Evolutionary conservation across 2,797 vertebrate species (phyloP), one percentile per base, ranked within the genome.

Genomic region (Hyperoplus lanceolatus): DNA sequence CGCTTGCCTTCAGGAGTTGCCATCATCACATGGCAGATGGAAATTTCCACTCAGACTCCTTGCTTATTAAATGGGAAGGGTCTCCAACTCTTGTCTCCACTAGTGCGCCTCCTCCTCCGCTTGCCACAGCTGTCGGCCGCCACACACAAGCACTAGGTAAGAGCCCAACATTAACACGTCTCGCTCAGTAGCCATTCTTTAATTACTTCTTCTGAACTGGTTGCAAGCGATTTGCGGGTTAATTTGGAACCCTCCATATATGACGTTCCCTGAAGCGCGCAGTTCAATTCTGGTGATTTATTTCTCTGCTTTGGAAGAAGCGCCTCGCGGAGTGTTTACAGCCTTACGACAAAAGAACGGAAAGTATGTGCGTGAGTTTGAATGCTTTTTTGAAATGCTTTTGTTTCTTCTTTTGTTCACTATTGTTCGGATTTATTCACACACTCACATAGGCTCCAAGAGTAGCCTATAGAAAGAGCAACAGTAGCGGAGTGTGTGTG

Each of bases 1-100:
- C 90, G 93, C 94, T 87, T 69, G 67, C 72, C 21, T 21, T 21
- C 21, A 21, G 72, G 84, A 91, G 81, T 70, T 89, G 87, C 86
- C 90, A 89, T 93, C 94, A 93, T 95, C 94, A 93, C 95, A 95
- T 94, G 94, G 93, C 92, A 94, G 66, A 92, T 94, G 93, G 96
- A 96, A 96, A 96, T 96, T 96, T 96, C 96, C 96, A 96, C 92
- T 93, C 85, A 66, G 87, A 64, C 77, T 82, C 68, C 64, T 83
- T 76, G 87, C 86, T 90, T 79, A 93, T 94, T 93, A 95, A 95
- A 94, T 94, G 92, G 92, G 92, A 92, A 91, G 93, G 92, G 89
- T 90, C 89, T 89, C 51, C 70, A 56, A 77, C 69, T 67, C 80
- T 38, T 49, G 78, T 71, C 75, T 87, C 55, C 91, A 91, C 70